Conservation (phyloP, 2,888 invertebrate species). For the Mimas tiliae region DNA sequence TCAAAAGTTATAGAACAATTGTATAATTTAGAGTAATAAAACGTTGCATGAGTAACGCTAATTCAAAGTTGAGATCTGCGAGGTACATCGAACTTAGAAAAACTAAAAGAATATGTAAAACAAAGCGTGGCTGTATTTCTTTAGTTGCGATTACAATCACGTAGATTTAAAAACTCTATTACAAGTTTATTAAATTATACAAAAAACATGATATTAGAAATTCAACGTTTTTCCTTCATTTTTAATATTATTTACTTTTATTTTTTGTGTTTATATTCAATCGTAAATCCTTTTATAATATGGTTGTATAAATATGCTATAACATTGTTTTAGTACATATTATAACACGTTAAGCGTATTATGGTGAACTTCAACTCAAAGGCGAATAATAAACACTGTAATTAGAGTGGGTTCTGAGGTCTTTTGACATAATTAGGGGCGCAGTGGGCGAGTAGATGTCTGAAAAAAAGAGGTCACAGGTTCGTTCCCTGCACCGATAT, state of each 20-base stretch:
- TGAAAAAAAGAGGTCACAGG: too few species aligned
- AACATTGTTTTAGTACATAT: not conserved
- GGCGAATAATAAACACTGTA: too few species aligned
- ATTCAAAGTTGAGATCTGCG: not conserved
- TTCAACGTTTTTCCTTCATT: not conserved
- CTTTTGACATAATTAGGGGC: not conserved
- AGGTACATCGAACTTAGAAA: slow-evolving; percentile 17
- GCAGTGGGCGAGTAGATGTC: too few species aligned
- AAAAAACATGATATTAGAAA: too few species aligned
- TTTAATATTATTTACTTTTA: not conserved
- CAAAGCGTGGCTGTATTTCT: not conserved
- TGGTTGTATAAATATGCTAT: not conserved
- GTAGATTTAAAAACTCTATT: slow-evolving; percentile 9
- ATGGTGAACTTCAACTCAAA: too few species aligned
- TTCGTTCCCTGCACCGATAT: too few species aligned
- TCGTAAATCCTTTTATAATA: not conserved
- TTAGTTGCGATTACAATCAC: slow-evolving; percentile 13
- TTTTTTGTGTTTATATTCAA: not conserved
- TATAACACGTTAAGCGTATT: not conserved
- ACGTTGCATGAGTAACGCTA: slow-evolving; percentile 22
- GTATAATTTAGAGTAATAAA: slow-evolving; percentile 20
- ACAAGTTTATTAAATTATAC: slow-evolving; percentile 16
- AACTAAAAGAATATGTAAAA: slow-evolving; percentile 19
- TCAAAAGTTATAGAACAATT: slow-evolving; percentile 16
- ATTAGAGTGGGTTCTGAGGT: too few species aligned